Evolutionary conservation across 2,113 vertebrate genomes (phyloP), one percentile per base, ranked within the genome.

Genomic region (Festucalex cinctus): DNA sequence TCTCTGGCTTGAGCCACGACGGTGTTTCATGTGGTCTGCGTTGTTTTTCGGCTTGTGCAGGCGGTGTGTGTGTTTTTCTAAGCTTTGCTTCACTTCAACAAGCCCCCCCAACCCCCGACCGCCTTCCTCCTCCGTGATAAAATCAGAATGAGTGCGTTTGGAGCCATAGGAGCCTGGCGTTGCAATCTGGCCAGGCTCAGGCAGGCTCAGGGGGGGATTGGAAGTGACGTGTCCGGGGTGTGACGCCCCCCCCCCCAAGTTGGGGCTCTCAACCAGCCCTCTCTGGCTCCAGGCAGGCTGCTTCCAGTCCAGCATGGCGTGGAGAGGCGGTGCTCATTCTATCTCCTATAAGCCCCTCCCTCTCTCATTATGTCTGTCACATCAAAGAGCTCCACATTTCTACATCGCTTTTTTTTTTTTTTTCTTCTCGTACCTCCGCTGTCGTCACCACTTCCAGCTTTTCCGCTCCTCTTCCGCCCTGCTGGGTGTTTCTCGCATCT

Each of bases 271-370:
- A 43, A 68, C 26, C 72, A 83, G 84, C 73, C 73, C 83, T 86
- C 64, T 64, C 35, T 71, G 84, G 79, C 82, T 87, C 83, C 85
- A 87, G 79, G 9, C 79, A 85, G 87, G 69, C 86, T 89, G 80
- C 90, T 85, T 68, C 22, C 70, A 76, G 70, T 83, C 83, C 89
- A 91, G 87, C 86, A 88, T 86, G 79, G 66, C 13, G 36, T 60
- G 70, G 62, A 68, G 73, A 73, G 44, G 63, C 79, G 72, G 65
- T 59, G 19, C 22, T 68, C 26, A 70, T 53, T 73, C 65, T 74
- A 49, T 65, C 57, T 69, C 65, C 61, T 63, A 24, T 13, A 49
- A 19, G 12, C 58, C 44, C 37, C 41, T 16, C 61, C 62, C 63
- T 46, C 54, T 41, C 32, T 78, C 61, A 69, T 75, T 83, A 80